Percentiles rank a stretch among this genome's conserved stretches.
Evolutionary conservation across 2,797 vertebrate genomes (phyloP).

Genomic region (Threskiornis aethiopicus): DNA sequence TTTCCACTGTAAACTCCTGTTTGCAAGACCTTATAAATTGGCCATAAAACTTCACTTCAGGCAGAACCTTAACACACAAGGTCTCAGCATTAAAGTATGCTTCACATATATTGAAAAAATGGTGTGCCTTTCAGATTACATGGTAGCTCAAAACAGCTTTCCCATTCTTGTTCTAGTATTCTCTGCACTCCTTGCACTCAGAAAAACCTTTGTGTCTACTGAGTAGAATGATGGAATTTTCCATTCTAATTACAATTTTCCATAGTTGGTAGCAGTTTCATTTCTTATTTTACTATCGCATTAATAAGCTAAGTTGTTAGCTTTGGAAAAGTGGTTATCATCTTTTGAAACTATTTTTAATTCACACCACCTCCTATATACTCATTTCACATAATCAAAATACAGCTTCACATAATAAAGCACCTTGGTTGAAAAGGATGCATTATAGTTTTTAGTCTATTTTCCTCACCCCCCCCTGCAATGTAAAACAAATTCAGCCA

Average conservation of each 20-base stretch:
- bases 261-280: constrained; percentile 32
- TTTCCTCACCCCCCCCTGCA: background rate
- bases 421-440: background rate
- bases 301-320: constrained; percentile 33
- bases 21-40: constrained; percentile 67
- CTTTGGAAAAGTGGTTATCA: constrained; percentile 50
- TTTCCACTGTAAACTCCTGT: constrained; percentile 73
- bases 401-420: background rate
- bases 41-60: constrained; percentile 63
- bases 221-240: constrained; percentile 57
- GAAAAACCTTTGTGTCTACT: constrained; percentile 57
- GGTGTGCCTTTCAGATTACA: constrained; percentile 42
- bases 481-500: background rate
- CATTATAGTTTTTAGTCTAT: constrained; percentile 7
- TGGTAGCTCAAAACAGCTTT: constrained; percentile 59
- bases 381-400: constrained; percentile 10
- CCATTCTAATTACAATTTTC: constrained; percentile 60
- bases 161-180: constrained; percentile 51
- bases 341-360: constrained; percentile 29
- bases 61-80: constrained; percentile 55
- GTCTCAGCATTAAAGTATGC: constrained; percentile 57
- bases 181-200: constrained; percentile 23
- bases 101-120: constrained; percentile 53
- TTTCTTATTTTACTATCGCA: constrained; percentile 27
- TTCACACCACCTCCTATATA: background rate